Evolutionary conservation across 2,888 invertebrate species (phyloP), one percentile per base, ranked within the genome.

Genomic region (Phortica okadai): DNA sequence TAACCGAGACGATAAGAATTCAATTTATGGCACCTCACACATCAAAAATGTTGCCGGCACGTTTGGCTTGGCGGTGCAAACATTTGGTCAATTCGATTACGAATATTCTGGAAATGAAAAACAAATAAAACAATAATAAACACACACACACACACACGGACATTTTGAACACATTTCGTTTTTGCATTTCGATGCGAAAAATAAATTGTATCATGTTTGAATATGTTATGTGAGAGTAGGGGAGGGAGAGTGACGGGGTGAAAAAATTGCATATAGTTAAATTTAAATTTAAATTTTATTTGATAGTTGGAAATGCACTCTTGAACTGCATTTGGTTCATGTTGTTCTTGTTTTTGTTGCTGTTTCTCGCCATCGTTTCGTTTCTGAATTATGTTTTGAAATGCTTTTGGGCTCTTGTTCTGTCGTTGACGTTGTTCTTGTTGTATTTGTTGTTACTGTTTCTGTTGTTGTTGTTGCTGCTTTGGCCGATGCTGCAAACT

Each of bases 401-500:
- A 11, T 14, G 50, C 50, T 8, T 50, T 50, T 50, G 50, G 10
- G 10, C 33, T 33, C 33, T 33, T 33, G 50, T 50, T 50, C 50
- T 50, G n/a, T 69, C n/a, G 42, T 42, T 45, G 66, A 41, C 10
- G 41, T 62, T n/a, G 41, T n/a, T 67, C 8, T 67, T 67, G 14
- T 14, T 67, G 42, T 50, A 14, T 67, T 67, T 44, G 7, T 69
- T 69, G 3, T 50, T 42, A 45, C 21, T 21, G 33, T 44, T 44
- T 16, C 10, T 69, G 44, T 10, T 50, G 44, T 41, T 67, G 42
- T 67, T 25, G 62, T 62, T 69, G 21, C 41, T 69, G 25, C 25
- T 69, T 14, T 69, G 16, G 8, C 16, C 33, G 67, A 44, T 69
- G 69, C 50, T 69, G 69, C 69, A 69, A 69, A 69, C 16, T 69